These are phyloP conservation scores for Lutjanus erythropterus DNA, from an alignment of 2,113 vertebrate species.

Conservation along the genomic window DNA sequence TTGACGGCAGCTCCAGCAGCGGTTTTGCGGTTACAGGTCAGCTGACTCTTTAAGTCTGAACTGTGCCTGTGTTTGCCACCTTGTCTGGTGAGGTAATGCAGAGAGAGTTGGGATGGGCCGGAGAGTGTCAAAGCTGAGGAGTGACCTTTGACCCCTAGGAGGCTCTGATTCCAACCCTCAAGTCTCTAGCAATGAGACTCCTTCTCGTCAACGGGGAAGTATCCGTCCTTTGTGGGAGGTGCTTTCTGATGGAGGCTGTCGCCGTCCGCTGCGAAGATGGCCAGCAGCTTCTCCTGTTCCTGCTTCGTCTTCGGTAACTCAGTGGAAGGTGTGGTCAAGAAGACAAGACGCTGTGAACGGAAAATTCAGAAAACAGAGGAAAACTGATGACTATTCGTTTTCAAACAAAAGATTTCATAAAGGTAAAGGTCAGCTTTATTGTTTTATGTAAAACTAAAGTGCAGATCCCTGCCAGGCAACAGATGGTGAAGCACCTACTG, in stretches of 20 bases:
- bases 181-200: conserved; percentile 82
- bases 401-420: not conserved
- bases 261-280: conserved; percentile 69
- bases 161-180: conserved; percentile 13
- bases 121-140: conserved; percentile 38
- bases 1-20: conserved; percentile 51
- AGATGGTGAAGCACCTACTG: no score
- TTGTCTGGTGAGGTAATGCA: conserved; percentile 67
- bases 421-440: no score
- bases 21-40: conserved; percentile 34
- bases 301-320: conserved; percentile 81
- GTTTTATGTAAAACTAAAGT: no score
- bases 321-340: conserved; percentile 78
- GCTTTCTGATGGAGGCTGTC: conserved; percentile 69
- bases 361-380: not conserved
- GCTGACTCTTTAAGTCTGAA: conserved; percentile 33
- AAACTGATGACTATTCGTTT: not conserved
- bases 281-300: conserved; percentile 78
- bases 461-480: no score
- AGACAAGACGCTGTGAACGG: conserved; percentile 70
- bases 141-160: conserved; percentile 35
- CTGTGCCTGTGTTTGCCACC: conserved; percentile 24
- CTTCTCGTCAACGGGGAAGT: conserved; percentile 80
- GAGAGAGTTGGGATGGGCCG: conserved; percentile 19
- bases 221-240: conserved; percentile 73